Evolutionary conservation across 2,888 invertebrate species (phyloP).

Genomic region (Pilophorus perplexus): DNA sequence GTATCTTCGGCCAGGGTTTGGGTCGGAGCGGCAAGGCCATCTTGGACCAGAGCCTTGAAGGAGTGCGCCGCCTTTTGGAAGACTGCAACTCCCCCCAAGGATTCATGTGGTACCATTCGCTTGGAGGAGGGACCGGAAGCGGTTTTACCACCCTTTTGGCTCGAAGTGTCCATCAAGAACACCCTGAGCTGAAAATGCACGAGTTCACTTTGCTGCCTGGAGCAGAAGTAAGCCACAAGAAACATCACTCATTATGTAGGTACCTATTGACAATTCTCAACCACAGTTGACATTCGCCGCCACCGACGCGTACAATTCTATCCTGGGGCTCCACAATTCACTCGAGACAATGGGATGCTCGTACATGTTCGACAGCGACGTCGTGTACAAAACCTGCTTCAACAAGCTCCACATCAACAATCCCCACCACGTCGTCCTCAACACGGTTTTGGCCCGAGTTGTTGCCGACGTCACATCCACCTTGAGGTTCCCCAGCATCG

Average conservation of each 20-base stretch:
- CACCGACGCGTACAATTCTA: conserved; percentile 11
- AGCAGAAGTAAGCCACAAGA: not conserved
- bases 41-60: conserved; percentile 15
- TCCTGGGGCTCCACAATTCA: conserved; percentile 7
- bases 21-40: not conserved
- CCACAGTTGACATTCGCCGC: conserved; percentile 1
- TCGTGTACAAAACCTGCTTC: conserved; percentile 5
- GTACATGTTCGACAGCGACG: conserved; percentile 21
- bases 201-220: conserved; percentile 23
- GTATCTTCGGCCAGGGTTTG: conserved; percentile 15
- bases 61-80: conserved; percentile 2
- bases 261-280: conserved; percentile 5
- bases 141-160: conserved; percentile 19
- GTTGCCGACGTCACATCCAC: conserved; percentile 13
- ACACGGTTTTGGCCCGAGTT: conserved; percentile 16
- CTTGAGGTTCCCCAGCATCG: conserved; percentile 5
- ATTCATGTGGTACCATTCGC: conserved; percentile 14
- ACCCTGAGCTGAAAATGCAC: conserved; percentile 20
- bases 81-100: conserved; percentile 20
- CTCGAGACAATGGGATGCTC: not conserved
- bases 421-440: conserved; percentile 7
- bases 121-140: conserved; percentile 26
- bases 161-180: not conserved
- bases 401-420: conserved; percentile 14
- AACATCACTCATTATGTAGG: too few relatives aligned